Percentiles rank a stretch among this genome's conserved stretches.
These are phyloP conservation scores for Neoscelio sp. DNA, from an alignment of 2,888 invertebrate genomes.

Conservation along the genomic window DNA sequence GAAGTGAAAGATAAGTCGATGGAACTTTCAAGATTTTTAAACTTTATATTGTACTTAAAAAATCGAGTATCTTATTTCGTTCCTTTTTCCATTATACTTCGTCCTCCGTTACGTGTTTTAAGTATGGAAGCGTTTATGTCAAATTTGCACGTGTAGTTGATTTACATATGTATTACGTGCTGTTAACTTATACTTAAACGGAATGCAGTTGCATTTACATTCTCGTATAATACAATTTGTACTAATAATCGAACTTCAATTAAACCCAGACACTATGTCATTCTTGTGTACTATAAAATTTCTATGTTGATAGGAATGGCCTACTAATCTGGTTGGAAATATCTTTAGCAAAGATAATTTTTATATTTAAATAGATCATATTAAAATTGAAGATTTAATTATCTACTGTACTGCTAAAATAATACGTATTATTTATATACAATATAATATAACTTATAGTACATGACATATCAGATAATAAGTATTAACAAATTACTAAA, in stretches of 20 bases:
- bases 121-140: constrained; percentile 56
- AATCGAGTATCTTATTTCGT: constrained; percentile 13
- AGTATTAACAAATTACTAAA: too few relatives aligned
- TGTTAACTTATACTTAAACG: constrained; percentile 19
- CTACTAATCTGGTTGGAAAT: constrained; percentile 29
- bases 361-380: too few relatives aligned
- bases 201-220: constrained; percentile 44
- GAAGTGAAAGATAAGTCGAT: constrained; percentile 14
- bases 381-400: too few relatives aligned
- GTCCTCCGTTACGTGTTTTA: constrained; percentile 33
- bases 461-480: too few relatives aligned
- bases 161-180: constrained; percentile 53
- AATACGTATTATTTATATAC: too few relatives aligned
- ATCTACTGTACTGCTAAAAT: too few relatives aligned
- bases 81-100: constrained; percentile 17
- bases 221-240: constrained; percentile 39
- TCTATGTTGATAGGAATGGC: background rate
- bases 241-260: constrained; percentile 52
- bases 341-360: constrained; percentile 13
- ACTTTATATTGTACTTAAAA: constrained; percentile 17
- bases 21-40: constrained; percentile 29
- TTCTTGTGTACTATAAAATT: background rate
- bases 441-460: too few relatives aligned
- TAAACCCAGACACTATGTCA: constrained; percentile 21
- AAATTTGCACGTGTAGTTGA: constrained; percentile 58